Base-by-base conservation (phyloP, 2,888 invertebrate genomes). In the Oegoconia quadripuncta region DNA sequence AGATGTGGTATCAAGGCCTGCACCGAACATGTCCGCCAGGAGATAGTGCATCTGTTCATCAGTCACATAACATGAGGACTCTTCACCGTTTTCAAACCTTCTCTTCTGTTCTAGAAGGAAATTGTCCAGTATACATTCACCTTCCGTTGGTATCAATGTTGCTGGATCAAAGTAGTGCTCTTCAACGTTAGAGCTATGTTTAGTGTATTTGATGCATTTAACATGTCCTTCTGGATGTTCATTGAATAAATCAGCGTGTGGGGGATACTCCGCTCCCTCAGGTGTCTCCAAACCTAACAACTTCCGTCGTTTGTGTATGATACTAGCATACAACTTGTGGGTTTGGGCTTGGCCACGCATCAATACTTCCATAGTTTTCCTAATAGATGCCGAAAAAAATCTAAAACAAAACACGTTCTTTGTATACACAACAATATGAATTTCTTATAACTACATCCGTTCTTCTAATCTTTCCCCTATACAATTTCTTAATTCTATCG, bases 1-100 rank as follows among this genome's bases (percentile, higher is more conserved):
- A 39, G 94, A 76, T 0, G 95, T 93, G 0, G 97, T 96, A 57
- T 97, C 97, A 34, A 95, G 89, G 3, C 95, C 95, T 9, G 96
- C 96, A 0, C 96, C 95, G 62, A 95, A 95, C 62, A 96, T 83
- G 73, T 97, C 97, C 2, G 93, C 93, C 42, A 96, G 66, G 17
- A 96, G 81, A 68, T 93, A 94, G 51, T 91, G 77, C 60, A 95
- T 80, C 64, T 97, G 96, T 37, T 90, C 88, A 50, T 90, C 88
- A 11, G 84, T 90, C 62, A 92, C 92, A 51, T 89, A 89, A 35
- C 70, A 65, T n/a, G 80, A 74, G 3, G 70, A 64, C 4, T 78
- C 80, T 28, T 89, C 83, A 1, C 68, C 64, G 34, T 52, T 75
- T 34, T 70, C 76, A 46, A 71, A 76, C 43, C 88, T 71, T 46